phyloP scores from a whole-genome alignment of 37 sponge, comb jelly and placozoan genomes.

The Diacarnus erythraeanus region DNA sequence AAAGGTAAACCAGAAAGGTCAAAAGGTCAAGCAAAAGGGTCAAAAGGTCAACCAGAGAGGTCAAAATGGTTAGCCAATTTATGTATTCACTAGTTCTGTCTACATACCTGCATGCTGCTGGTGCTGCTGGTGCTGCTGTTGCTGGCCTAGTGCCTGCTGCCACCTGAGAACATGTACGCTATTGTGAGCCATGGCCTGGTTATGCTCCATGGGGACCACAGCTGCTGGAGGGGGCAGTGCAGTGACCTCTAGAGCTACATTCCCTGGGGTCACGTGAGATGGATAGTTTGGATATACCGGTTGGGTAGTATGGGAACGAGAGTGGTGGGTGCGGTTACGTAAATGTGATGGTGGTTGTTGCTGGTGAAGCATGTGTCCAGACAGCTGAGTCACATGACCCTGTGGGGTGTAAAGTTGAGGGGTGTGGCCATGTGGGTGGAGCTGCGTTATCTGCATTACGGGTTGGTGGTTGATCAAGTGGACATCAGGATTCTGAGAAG shows the following conservation, averaged over 20 bases:
- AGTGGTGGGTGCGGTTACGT: background rate
- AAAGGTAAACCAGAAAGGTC: too few species aligned
- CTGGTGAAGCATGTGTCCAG: background rate
- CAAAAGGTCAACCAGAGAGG: too few species aligned
- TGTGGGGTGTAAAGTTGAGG: background rate
- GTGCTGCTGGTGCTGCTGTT: background rate
- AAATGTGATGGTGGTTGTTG: background rate
- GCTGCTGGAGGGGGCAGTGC: background rate
- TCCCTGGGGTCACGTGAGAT: background rate
- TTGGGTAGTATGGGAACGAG: background rate
- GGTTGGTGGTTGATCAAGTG: background rate
- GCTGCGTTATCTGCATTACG: background rate
- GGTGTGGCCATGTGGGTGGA: background rate
- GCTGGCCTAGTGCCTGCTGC: background rate
- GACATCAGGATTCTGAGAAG: background rate
- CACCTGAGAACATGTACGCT: background rate
- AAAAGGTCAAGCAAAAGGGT: too few species aligned
- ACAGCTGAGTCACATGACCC: background rate
- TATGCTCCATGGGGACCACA: background rate
- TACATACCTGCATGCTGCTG: background rate
- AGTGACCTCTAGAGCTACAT: background rate
- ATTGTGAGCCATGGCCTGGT: background rate
- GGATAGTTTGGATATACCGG: background rate
- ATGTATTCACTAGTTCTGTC: too few species aligned
- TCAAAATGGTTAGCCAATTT: too few species aligned